Percentiles rank a stretch among this genome's conserved stretches.
These are phyloP conservation scores for Platichthys stellatus DNA, from an alignment of 2,113 vertebrate genomes.

Conservation along the genomic window DNA sequence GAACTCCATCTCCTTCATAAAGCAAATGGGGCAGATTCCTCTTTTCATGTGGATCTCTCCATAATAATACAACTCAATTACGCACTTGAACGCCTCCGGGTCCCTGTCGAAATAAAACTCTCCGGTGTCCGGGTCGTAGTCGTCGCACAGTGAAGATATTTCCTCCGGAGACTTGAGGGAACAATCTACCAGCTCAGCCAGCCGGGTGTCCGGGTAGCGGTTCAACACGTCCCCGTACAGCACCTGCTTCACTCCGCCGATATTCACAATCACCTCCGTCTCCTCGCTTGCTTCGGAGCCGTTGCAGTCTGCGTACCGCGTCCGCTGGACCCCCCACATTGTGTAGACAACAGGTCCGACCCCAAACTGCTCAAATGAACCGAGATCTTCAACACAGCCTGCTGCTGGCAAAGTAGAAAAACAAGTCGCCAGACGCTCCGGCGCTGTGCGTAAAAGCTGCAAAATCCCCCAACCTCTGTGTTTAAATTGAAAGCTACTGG, in stretches of 20 bases:
- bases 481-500: not conserved
- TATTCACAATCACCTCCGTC: slow-evolving; percentile 90
- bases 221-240: slow-evolving; percentile 87
- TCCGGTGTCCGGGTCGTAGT: slow-evolving; percentile 90
- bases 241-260: slow-evolving; percentile 93
- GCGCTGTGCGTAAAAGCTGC: slow-evolving; percentile 39
- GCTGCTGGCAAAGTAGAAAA: not conserved
- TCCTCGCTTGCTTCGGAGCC: slow-evolving; percentile 85
- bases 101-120: slow-evolving; percentile 99
- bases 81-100: slow-evolving; percentile 94
- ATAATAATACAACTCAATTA: slow-evolving; percentile 91
- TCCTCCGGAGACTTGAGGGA: slow-evolving; percentile 78
- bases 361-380: not conserved
- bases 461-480: not conserved
- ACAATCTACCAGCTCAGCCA: slow-evolving; percentile 89
- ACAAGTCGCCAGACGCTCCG: slow-evolving; percentile 18
- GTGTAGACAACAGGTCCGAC: slow-evolving; percentile 13
- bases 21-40: slow-evolving; percentile 96
- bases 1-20: slow-evolving; percentile 97
- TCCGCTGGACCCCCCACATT: slow-evolving; percentile 84
- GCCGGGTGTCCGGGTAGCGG: slow-evolving; percentile 90
- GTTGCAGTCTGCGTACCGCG: slow-evolving; percentile 82
- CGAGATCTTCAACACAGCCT: not conserved
- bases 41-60: slow-evolving; percentile 97
- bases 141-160: slow-evolving; percentile 88